Evolutionary conservation across 1,140 invertebrate genomes (phyloP).

Genomic region (Eriocheir sinensis): DNA sequence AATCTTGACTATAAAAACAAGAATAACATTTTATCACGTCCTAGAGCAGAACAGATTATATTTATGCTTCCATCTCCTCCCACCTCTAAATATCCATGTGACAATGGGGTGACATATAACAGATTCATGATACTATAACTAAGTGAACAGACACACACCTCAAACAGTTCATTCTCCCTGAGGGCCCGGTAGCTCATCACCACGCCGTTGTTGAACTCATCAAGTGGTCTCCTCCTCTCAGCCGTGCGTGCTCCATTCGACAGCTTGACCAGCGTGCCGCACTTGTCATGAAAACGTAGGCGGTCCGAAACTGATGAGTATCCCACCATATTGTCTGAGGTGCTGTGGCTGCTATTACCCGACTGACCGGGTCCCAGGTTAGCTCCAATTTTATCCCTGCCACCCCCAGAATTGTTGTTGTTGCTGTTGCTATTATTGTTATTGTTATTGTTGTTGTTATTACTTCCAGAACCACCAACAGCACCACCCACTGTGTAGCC

Average conservation of each 20-base stretch:
- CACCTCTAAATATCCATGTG: not conserved
- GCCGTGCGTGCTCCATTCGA: constrained; percentile 91
- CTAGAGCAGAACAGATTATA: not conserved
- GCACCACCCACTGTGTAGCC: constrained; percentile 67
- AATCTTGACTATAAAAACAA: not conserved
- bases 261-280: constrained; percentile 94
- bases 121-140: not conserved
- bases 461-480: constrained; percentile 60
- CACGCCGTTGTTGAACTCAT: constrained; percentile 97
- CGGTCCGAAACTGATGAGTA: constrained; percentile 81
- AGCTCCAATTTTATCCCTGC: not conserved
- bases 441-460: constrained; percentile 35
- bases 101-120: too few species aligned
- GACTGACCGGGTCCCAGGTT: constrained; percentile 42
- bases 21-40: constrained; percentile 7
- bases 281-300: constrained; percentile 93
- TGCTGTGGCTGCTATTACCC: constrained; percentile 35
- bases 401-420: constrained; percentile 48
- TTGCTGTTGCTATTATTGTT: not conserved
- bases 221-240: constrained; percentile 91
- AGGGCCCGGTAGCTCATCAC: constrained; percentile 95
- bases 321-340: constrained; percentile 67
- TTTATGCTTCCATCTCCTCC: too few species aligned
- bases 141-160: constrained; percentile 85
- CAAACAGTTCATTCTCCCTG: constrained; percentile 94